Base-by-base conservation (phyloP, 1,140 invertebrate genomes). In the Geopemphigus sp. region DNA sequence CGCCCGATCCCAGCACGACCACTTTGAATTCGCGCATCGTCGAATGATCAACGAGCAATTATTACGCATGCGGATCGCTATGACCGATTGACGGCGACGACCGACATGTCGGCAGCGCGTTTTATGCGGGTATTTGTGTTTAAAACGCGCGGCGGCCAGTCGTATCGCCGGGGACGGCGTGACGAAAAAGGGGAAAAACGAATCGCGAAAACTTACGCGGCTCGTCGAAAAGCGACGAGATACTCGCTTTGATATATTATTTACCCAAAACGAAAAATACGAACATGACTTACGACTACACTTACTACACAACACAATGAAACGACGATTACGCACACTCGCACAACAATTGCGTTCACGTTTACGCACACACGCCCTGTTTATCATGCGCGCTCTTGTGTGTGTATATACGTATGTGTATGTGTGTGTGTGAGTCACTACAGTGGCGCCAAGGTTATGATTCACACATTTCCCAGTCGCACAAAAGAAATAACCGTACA, bases 1-100 rank as follows among this genome's bases (percentile, higher is more conserved):
- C 97, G 87, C 97, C 98, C 89, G 94, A 97, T 82, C 98, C 98
- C 86, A 99, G 89, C 85, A 99, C 97, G 83, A 99, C 97, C 84
- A 99, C 95, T 91, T 99, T 98, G 88, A 98, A 98, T 90, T 98
- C 97, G 87, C 96, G 93, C 97, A 99, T 98, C 87, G 85, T 92
- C 10, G 64, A 24, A 53, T 12, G 63, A 19, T 53, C 29, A 29
- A 54, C 63, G 50, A 39, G 47, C 61, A 10, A 78, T 19, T n/a
- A n/a, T n/a, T 26, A 50, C 57, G 50, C 74, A 63, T 78, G 63
- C 74, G 74, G 73, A 59, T 24, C 73, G 73, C 73, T 76, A 76
- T 76, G 73, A 76, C 54, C 26, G 54, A 26, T 39, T 8, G 11
- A 11, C 17, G 32, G 14, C n/a, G 56, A 61, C 24, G 22, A 10